phyloP scores from a whole-genome alignment of 2,797 vertebrate genomes.

The Potorous gilbertii region DNA sequence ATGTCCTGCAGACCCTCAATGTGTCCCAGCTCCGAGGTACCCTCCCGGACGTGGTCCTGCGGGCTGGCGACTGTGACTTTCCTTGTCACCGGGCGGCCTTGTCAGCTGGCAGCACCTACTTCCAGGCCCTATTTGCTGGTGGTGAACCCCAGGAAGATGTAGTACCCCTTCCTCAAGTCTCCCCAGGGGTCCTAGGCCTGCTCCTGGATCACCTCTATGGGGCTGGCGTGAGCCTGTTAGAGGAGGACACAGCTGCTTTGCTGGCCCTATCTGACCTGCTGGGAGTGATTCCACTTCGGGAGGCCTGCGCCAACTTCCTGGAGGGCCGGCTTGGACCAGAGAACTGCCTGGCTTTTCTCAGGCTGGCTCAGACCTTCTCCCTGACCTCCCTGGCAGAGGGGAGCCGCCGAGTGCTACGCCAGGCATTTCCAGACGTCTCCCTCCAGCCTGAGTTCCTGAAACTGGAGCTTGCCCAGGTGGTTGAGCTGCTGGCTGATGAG shows the following conservation, averaged over 20 bases:
- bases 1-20: conserved; percentile 85
- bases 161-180: conserved; percentile 69
- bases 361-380: conserved; percentile 83
- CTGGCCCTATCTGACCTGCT: conserved; percentile 84
- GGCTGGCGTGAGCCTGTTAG: conserved; percentile 78
- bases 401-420: conserved; percentile 83
- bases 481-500: conserved; percentile 83
- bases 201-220: conserved; percentile 87
- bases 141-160: conserved; percentile 76
- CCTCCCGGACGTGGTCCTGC: conserved; percentile 87
- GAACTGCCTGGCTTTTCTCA: conserved; percentile 86
- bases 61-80: conserved; percentile 83
- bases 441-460: conserved; percentile 87
- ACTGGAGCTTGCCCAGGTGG: conserved; percentile 81
- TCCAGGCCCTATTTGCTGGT: conserved; percentile 84
- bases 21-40: conserved; percentile 80
- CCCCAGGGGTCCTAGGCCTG: conserved; percentile 75
- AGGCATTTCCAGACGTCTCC: conserved; percentile 84
- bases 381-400: conserved; percentile 81
- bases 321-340: conserved; percentile 84
- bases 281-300: conserved; percentile 83
- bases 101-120: conserved; percentile 86
- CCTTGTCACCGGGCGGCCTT: conserved; percentile 87
- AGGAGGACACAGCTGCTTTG: conserved; percentile 84
- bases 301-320: conserved; percentile 84